Percentiles rank a stretch among this genome's conserved stretches.
These are phyloP conservation scores for Lordiphosa andalusiaca DNA, from an alignment of 2,888 invertebrate genomes.

Conservation along the genomic window DNA sequence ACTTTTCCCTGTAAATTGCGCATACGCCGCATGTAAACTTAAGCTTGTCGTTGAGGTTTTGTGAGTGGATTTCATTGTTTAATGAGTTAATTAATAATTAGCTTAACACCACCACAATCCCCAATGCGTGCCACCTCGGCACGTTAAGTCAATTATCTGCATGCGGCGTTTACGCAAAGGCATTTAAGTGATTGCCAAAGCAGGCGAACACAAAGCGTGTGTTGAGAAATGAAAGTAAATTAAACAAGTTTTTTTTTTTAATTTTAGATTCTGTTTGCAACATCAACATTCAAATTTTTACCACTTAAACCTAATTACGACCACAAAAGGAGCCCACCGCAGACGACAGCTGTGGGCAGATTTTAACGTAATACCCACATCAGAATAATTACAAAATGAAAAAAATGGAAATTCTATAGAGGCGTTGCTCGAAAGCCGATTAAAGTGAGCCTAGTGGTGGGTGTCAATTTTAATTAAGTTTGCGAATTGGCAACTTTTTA, in stretches of 20 bases:
- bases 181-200: slow-evolving; percentile 9
- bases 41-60: slow-evolving; percentile 18
- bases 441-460: slow-evolving; percentile 29
- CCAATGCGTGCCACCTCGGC: slow-evolving; percentile 30
- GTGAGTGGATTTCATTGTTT: slow-evolving; percentile 45
- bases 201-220: not conserved
- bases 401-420: slow-evolving; percentile 26
- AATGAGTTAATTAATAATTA: slow-evolving; percentile 63
- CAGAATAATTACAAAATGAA: slow-evolving; percentile 11
- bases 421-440: slow-evolving; percentile 57
- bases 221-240: not conserved
- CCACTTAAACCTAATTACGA: slow-evolving; percentile 58
- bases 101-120: slow-evolving; percentile 41
- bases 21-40: too few relatives aligned
- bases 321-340: slow-evolving; percentile 34
- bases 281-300: slow-evolving; percentile 22
- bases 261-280: slow-evolving; percentile 12
- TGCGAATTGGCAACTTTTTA: slow-evolving; percentile 40
- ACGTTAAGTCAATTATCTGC: slow-evolving; percentile 55
- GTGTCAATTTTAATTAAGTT: slow-evolving; percentile 67
- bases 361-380: slow-evolving; percentile 42
- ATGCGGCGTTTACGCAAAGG: slow-evolving; percentile 54
- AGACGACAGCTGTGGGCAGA: slow-evolving; percentile 21
- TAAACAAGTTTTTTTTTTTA: slow-evolving; percentile 2
- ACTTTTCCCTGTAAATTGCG: slow-evolving; percentile 1